Evolutionary conservation across 2,888 invertebrate genomes (phyloP), one percentile per base, ranked within the genome.

Genomic region (Micoletzkya japonica): DNA sequence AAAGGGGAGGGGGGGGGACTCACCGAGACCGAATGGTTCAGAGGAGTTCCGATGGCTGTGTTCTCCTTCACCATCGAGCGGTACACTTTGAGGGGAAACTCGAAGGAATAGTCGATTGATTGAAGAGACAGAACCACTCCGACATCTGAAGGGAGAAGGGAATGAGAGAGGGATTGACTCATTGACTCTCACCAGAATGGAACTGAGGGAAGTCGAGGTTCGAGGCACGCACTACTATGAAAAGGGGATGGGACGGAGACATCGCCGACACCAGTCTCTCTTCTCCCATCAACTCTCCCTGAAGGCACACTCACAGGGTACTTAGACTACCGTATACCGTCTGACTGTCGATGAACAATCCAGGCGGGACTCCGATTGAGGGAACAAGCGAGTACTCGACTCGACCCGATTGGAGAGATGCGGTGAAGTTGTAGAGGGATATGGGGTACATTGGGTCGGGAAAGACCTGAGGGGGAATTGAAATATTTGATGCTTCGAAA

Each of bases 161-260:
- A 24, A 4, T 34, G 1, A 34, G 10, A 24, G 2, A 2, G 14
- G 24, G 7, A 52, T 2, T 4, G n/a, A n/a, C n/a, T n/a, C 6
- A 32, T 10, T 10, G 17, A 54, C 7, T 17, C 32, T 4, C 81
- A 72, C 85, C 84, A 17, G 83, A 82, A 61, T 77, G 84, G 72
- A 78, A 84, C 14, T 74, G 70, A 3, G 73, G 74, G 50, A 73
- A 74, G 14, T 77, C 72, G 7, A 70, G 30, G 67, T 84, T 84
- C 17, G 71, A 71, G 0, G 85, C 84, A 17, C 84, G 73, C 14
- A 84, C 74, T 0, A 85, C 84, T 10, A 83, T 73, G 63, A 85
- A 84, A 14, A 73, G 64, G 0, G 80, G 77, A 6, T 75, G 74
- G 7, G 64, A 60, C 17, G 26, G 36, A 10, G 49, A 30, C 4